Percentiles rank a stretch among this genome's conserved stretches.
phyloP scores from a whole-genome alignment of 2,113 vertebrate genomes.

The Cisticola juncidis region DNA sequence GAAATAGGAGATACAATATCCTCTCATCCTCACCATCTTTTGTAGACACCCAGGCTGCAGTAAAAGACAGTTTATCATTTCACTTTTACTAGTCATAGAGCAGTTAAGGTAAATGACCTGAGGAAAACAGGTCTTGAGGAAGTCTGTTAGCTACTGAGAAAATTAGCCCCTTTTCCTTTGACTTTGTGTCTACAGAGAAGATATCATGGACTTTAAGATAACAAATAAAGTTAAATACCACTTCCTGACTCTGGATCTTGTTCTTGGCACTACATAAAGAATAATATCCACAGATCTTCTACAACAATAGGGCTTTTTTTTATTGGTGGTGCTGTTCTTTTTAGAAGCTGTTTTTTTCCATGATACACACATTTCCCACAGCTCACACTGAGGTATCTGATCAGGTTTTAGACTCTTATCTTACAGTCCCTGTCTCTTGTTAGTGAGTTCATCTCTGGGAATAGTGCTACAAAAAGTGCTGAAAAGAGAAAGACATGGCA shows the following conservation, averaged over 20 bases:
- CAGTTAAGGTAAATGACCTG: background rate
- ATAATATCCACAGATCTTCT: slow-evolving; percentile 35
- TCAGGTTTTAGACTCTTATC: slow-evolving; percentile 43
- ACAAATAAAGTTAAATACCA: slow-evolving; percentile 36
- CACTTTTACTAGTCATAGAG: background rate
- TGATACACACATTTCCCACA: slow-evolving; percentile 18
- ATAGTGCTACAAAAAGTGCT: background rate
- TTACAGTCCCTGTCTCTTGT: background rate
- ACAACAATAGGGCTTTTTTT: background rate
- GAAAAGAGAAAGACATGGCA: background rate
- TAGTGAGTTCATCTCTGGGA: background rate
- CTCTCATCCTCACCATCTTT: background rate
- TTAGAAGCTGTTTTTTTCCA: slow-evolving; percentile 35
- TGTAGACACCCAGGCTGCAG: background rate
- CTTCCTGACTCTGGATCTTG: slow-evolving; percentile 42
- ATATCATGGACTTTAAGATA: slow-evolving; percentile 4
- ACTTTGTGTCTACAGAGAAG: background rate
- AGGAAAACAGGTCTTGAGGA: background rate
- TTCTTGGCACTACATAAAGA: slow-evolving; percentile 45
- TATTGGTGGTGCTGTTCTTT: background rate
- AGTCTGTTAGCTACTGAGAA: background rate
- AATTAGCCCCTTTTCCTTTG: background rate
- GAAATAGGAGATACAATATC: background rate
- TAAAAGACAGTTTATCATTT: background rate
- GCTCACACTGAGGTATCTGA: slow-evolving; percentile 28